phyloP scores from a whole-genome alignment of 2,888 invertebrate genomes.

The Dimorphilus gyrociliatus region DNA sequence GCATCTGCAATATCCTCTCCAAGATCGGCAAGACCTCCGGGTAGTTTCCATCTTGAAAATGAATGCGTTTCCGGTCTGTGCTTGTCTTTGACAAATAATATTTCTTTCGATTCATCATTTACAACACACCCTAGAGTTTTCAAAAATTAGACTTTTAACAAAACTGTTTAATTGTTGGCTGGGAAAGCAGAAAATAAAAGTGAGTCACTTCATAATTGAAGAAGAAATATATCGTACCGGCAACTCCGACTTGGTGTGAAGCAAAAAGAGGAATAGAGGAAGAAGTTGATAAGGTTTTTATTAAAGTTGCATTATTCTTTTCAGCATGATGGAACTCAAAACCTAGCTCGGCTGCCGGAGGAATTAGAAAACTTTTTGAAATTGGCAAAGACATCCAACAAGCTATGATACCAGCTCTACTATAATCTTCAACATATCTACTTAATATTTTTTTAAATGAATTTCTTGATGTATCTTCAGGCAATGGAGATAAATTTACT shows the following conservation, averaged over 20 bases:
- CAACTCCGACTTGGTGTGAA: conserved; percentile 31
- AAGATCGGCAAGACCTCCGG: conserved; percentile 28
- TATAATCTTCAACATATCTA: conserved; percentile 19
- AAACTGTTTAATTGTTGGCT: background rate
- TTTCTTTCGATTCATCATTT: conserved; percentile 18
- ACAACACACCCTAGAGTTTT: conserved; percentile 20
- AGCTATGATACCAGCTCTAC: conserved; percentile 11
- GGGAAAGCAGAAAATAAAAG: too few relatives aligned
- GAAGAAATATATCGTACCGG: too few relatives aligned
- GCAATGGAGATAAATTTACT: too few relatives aligned
- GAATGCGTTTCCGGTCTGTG: conserved; percentile 15
- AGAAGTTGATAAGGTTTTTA: conserved; percentile 17
- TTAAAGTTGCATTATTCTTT: conserved; percentile 16
- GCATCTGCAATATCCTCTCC: conserved; percentile 28
- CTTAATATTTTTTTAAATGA: too few relatives aligned
- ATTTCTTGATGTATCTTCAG: too few relatives aligned
- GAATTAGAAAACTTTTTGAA: conserved; percentile 14
- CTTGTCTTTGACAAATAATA: conserved; percentile 13
- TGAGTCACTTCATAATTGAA: too few relatives aligned
- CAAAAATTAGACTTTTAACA: conserved; percentile 1
- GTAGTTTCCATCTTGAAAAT: conserved; percentile 25
- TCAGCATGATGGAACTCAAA: conserved; percentile 32
- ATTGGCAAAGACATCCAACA: conserved; percentile 26
- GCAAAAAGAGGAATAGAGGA: conserved; percentile 19
- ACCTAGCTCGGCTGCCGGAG: conserved; percentile 18